A percentile compares a stretch with the other conserved stretches of the same genome.
Evolutionary conservation across 2,888 invertebrate genomes (phyloP).

Genomic region (Lissocephala sabroskyi): DNA sequence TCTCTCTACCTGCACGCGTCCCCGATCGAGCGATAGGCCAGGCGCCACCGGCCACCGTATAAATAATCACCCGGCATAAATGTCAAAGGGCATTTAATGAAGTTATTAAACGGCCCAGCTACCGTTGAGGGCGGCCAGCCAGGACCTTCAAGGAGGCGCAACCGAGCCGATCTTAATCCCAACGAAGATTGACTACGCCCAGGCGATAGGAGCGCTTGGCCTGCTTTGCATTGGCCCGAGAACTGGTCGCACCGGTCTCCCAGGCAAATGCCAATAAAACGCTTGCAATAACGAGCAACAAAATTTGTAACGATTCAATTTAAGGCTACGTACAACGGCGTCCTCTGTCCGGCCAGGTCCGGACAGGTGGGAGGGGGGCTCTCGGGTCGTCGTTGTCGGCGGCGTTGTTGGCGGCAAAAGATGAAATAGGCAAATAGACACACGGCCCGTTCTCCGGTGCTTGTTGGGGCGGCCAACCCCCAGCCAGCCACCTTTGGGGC

Average conservation of each 20-base stretch:
- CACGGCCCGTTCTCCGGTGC: slow-evolving; percentile 41
- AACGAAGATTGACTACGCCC: no score
- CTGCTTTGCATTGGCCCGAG: background rate
- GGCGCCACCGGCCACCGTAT: slow-evolving; percentile 7
- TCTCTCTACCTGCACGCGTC: slow-evolving; percentile 41
- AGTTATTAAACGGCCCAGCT: slow-evolving; percentile 57
- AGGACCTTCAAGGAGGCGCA: no score
- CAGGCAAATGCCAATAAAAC: slow-evolving; percentile 45
- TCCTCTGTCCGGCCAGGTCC: slow-evolving; percentile 9
- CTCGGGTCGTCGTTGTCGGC: background rate
- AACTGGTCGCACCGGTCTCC: background rate
- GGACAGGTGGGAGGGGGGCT: background rate
- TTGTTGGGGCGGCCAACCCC: background rate
- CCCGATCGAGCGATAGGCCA: slow-evolving; percentile 38
- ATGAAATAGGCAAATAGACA: slow-evolving; percentile 59
- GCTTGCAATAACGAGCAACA: slow-evolving; percentile 69
- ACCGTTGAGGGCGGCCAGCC: slow-evolving; percentile 3
- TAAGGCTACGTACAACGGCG: slow-evolving; percentile 59
- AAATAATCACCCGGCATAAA: slow-evolving; percentile 36
- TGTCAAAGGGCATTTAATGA: slow-evolving; percentile 64
- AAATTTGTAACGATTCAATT: slow-evolving; percentile 69
- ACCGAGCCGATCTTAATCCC: no score
- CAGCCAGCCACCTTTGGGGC: no score
- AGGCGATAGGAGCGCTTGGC: background rate
- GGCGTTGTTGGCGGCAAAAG: slow-evolving; percentile 49